Evolutionary conservation across 2,113 vertebrate species (phyloP), one percentile per base, ranked within the genome.

Genomic region (Hyaena hyaena): DNA sequence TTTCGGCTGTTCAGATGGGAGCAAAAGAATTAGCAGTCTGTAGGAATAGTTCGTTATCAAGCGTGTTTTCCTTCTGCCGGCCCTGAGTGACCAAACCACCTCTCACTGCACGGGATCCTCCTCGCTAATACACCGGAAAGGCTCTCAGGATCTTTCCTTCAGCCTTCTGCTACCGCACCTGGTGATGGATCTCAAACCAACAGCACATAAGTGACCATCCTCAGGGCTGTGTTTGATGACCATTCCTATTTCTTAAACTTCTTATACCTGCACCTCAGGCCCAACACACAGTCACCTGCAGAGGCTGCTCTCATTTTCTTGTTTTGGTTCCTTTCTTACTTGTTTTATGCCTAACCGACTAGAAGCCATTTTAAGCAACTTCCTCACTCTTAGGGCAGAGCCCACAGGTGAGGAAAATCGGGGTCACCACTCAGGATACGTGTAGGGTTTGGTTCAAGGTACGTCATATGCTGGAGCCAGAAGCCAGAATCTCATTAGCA

Each of bases 401-500:
- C 21, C 33, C 26, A 48, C 5, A 23, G 5, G 33, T 33, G 10
- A 69, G 39, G 58, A 77, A 84, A 92, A 74, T 48, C 12, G 9
- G 16, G 31, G 16, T 15, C 11, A 2, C 10, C 50, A 0, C n/a
- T 90, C 45, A 81, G 1, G 21, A 1, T 7, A 43, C 31, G 5
- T 24, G 1, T 45, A 77, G 33, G 35, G 26, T 43, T 65, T 65
- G 43, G 71, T 83, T 73, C 48, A 5, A 58, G 68, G 0, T 4
- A n/a, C 10, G 21, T 35, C 21, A 23, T 65, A 3, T 0, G 0
- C 69, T 73, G 82, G 65, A 95, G 31, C 48, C 93, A 94, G 89
- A 97, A 85, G 8, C 21, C 16, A 86, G 77, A 68, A 92, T 95
- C 33, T 96, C 24, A 76, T 26, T 66, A 61, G 81, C 35, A n/a